phyloP scores from a whole-genome alignment of 2,113 vertebrate species.

The Chloroceryle aenea region DNA sequence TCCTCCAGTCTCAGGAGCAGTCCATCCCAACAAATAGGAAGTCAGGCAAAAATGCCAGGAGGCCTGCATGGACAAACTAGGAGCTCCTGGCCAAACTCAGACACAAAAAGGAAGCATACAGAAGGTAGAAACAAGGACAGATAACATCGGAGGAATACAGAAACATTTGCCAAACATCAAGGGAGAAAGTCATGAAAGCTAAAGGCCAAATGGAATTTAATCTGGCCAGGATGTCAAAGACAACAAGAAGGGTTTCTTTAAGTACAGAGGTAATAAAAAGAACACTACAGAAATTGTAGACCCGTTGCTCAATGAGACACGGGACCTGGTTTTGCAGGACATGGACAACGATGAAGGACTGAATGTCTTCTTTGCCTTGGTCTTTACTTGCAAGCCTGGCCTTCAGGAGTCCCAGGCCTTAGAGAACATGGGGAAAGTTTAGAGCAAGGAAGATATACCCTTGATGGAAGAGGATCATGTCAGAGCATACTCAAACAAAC shows the following conservation, averaged over 20 bases:
- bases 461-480: not conserved
- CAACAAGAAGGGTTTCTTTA: not conserved
- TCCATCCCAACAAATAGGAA: not conserved
- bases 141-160: not conserved
- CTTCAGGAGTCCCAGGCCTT: not conserved
- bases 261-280: not conserved
- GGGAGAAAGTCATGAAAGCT: not conserved
- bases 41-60: not conserved
- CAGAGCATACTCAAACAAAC: not conserved
- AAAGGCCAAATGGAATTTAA: not conserved
- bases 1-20: not conserved
- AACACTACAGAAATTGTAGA: not conserved
- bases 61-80: not conserved
- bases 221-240: not conserved
- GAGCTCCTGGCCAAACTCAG: not conserved
- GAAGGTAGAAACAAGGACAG: not conserved
- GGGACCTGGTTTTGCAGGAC: not conserved
- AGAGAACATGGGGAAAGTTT: not conserved
- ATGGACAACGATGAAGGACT: not conserved
- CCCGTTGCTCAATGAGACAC: not conserved
- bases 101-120: not conserved
- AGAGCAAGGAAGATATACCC: not conserved
- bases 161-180: not conserved
- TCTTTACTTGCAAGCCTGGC: not conserved
- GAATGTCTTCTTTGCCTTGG: not conserved